Conservation (phyloP, 2,797 vertebrate species). For the Parambassis ranga region DNA sequence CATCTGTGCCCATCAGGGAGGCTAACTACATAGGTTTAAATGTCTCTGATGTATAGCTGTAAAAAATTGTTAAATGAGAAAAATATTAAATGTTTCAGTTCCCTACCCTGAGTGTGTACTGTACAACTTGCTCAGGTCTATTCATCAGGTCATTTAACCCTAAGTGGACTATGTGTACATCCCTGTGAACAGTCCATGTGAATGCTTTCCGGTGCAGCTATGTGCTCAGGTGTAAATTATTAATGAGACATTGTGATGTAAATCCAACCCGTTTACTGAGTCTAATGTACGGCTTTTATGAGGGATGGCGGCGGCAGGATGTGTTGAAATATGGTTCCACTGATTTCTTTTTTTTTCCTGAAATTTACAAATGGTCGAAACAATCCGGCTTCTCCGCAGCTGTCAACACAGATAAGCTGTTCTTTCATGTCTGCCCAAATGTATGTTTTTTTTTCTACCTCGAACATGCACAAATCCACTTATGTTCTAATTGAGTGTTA, state of each 20-base stretch:
- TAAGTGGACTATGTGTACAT: not conserved
- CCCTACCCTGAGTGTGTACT: fast-evolving
- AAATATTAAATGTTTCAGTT: too few species aligned
- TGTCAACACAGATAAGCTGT: constrained; percentile 70
- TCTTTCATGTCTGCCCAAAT: constrained; percentile 67
- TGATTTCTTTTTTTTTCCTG: constrained; percentile 21
- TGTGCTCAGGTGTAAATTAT: not conserved
- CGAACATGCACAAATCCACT: constrained; percentile 77
- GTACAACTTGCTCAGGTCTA: not conserved
- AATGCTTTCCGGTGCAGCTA: not conserved
- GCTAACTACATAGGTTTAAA: too few species aligned
- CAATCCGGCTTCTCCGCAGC: constrained; percentile 56
- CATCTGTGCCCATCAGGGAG: too few species aligned
- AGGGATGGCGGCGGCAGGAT: not conserved
- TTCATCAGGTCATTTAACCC: not conserved
- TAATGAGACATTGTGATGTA: constrained; percentile 9
- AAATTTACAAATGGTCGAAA: constrained; percentile 35
- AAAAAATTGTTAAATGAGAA: too few species aligned
- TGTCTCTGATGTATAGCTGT: too few species aligned
- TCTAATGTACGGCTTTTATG: constrained; percentile 2
- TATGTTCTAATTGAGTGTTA: constrained; percentile 78
- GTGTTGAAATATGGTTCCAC: not conserved
- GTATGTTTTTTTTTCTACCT: constrained; percentile 66
- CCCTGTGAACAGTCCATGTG: not conserved
- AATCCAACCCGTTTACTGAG: constrained; percentile 6